Conservation (phyloP, 2,797 vertebrate genomes). For the Gila robusta region DNA sequence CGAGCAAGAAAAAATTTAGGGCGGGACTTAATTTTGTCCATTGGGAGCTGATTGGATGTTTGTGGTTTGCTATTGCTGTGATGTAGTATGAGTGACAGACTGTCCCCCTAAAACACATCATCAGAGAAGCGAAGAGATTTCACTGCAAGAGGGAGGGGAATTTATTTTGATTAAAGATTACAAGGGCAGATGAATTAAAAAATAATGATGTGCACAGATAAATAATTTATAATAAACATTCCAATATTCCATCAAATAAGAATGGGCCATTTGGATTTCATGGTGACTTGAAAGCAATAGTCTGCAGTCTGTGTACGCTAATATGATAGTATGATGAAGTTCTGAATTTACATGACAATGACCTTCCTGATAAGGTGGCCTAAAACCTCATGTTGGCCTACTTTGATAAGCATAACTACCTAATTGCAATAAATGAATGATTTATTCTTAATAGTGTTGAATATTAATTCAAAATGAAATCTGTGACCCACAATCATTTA, state of each 20-base stretch:
- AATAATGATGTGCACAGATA: not conserved
- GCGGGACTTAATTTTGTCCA: not conserved
- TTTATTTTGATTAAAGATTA: not conserved
- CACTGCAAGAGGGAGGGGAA: not conserved
- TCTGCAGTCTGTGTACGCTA: not conserved
- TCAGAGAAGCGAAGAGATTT: not conserved
- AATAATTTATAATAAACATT: not conserved
- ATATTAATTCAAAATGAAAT: slow-evolving; percentile 3
- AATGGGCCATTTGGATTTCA: not conserved
- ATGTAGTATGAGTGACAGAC: not conserved
- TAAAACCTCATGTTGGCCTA: not conserved
- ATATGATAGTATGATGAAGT: not conserved
- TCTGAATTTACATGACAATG: slow-evolving; percentile 11
- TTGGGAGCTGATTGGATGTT: not conserved
- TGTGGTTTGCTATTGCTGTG: not conserved
- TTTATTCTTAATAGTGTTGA: slow-evolving; percentile 8
- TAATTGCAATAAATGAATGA: slow-evolving; percentile 1
- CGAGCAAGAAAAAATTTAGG: not conserved
- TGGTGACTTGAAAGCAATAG: not conserved
- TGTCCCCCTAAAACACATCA: not conserved
- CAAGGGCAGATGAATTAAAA: not conserved
- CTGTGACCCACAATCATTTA: not conserved
- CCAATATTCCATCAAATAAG: not conserved
- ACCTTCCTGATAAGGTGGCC: not conserved
- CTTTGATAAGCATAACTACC: slow-evolving; percentile 13